phyloP scores from a whole-genome alignment of 2,888 invertebrate species.

The Pyrrhia umbra region DNA sequence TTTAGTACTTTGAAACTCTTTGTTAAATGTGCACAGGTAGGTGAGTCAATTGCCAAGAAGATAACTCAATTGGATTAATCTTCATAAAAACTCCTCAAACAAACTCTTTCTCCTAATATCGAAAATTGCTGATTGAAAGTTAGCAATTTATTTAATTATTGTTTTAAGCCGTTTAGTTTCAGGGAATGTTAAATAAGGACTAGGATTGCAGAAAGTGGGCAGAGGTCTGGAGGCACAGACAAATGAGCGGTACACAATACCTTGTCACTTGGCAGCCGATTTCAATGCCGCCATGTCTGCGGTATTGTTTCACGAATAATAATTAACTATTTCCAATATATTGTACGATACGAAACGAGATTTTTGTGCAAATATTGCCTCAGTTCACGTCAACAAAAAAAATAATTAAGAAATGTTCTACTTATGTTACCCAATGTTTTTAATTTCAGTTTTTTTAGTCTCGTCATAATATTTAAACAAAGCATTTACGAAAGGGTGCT shows the following conservation, averaged over 20 bases:
- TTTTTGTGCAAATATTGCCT: not conserved
- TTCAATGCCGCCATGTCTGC: conserved; percentile 53
- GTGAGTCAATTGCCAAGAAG: too few relatives aligned
- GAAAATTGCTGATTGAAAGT: not conserved
- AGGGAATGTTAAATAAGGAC: not conserved
- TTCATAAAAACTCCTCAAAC: not conserved
- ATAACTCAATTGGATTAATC: not conserved
- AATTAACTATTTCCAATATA: conserved; percentile 36
- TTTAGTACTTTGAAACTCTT: too few relatives aligned
- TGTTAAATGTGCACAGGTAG: too few relatives aligned
- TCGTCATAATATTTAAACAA: too few relatives aligned
- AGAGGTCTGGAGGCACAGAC: conserved; percentile 14
- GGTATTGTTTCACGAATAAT: conserved; percentile 64
- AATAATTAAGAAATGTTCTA: too few relatives aligned
- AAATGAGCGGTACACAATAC: conserved; percentile 33
- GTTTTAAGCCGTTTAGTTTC: not conserved
- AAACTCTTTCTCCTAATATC: not conserved
- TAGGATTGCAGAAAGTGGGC: not conserved
- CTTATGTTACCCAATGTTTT: too few relatives aligned
- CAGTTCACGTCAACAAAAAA: too few relatives aligned
- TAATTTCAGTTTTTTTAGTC: too few relatives aligned
- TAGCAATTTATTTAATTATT: too few relatives aligned
- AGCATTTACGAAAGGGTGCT: too few relatives aligned
- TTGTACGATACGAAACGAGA: conserved; percentile 5
- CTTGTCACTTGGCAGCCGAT: conserved; percentile 56